Evolutionary conservation across 2,797 vertebrate genomes (phyloP), one percentile per base, ranked within the genome.

Genomic region (Cottoperca gobio): DNA sequence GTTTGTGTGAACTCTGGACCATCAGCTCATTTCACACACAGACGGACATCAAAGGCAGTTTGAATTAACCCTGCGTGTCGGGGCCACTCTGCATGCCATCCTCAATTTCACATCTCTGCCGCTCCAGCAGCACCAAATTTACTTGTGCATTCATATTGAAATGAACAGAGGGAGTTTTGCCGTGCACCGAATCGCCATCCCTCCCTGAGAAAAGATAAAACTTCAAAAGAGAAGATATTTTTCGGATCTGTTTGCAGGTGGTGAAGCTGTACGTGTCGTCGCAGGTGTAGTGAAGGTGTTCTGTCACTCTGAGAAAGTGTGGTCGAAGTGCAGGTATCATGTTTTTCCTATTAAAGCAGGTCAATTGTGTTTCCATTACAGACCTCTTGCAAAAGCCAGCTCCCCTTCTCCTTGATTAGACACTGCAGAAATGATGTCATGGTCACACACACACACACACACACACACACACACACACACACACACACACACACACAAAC

Each of bases 21-120:
- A 91, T 84, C 90, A 93, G 89, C 91, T 92, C 93, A 95, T 96
- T 95, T 95, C 93, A 94, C 92, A 94, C 91, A 76, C 89, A 89
- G 84, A 74, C 90, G 85, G 89, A 95, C 94, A 94, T 95, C 94
- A 95, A 95, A 95, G 94, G 89, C 82, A 31, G 88, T 79, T 81
- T 87, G 89, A 93, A 92, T 95, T 94, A 95, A 95, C 93, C 93
- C 90, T 73, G 89, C 87, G 76, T 93, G 90, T 89, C 86, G 69
- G 73, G 87, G 80, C 82, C 81, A 79, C 94, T 89, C 89, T 42
- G 85, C 88, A 81, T 89, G 91, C 92, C 92, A 86, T 84, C 78
- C 84, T 66, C 91, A 92, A 93, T 94, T 95, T 95, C 92, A 92
- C 91, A 82, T 94, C 90, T 82, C 86, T 61, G 79, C 86, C 62